Base-by-base conservation (phyloP, 2,113 vertebrate genomes). In the Oncorhynchus gorbuscha region DNA sequence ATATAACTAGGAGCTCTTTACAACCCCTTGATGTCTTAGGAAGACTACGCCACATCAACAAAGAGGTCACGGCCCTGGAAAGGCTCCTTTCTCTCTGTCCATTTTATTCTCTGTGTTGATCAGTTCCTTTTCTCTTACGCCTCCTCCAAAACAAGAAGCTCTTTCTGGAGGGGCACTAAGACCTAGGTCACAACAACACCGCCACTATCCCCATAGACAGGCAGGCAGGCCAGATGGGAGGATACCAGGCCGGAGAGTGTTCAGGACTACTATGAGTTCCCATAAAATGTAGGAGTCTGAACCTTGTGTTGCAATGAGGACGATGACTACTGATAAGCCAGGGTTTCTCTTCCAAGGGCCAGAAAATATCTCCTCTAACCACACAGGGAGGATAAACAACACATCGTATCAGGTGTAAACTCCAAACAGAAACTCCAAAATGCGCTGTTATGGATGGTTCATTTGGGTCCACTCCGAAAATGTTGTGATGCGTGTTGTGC, bases 1-100 rank as follows among this genome's bases (percentile, higher is more conserved):
- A 78, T 28, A 72, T 24, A 26, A 9, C 45, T 24, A 30, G 20
- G 79, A 72, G 80, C 83, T 84, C 71, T 75, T 78, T 76, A 87
- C 77, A 80, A 66, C 59, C 3, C 58, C 24, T 14, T 51, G 45
- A 78, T 74, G 76, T 80, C 75, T 87, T 84, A 82, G 83, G 83
- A 83, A 78, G 66, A 69, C 16, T 69, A 86, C 86, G 87, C 86
- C 81, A 84, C 78, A 73, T 76, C 79, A 79, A 80, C 77, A 39
- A 73, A 71, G 61, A 61, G 71, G 74, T 81, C 39, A 32, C 45
- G 62, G 71, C 24, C 7, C 13, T 13, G 2, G 68, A 73, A 48
- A 82, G 75, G 11, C 39, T 76, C 80, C 75, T 55, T 18, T 55
- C 75, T 76, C 69, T 82, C 77, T 77, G 32, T 49, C 62, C 74